phyloP scores from a whole-genome alignment of 2,797 vertebrate species.

The Sternarchorhynchus goeldii region DNA sequence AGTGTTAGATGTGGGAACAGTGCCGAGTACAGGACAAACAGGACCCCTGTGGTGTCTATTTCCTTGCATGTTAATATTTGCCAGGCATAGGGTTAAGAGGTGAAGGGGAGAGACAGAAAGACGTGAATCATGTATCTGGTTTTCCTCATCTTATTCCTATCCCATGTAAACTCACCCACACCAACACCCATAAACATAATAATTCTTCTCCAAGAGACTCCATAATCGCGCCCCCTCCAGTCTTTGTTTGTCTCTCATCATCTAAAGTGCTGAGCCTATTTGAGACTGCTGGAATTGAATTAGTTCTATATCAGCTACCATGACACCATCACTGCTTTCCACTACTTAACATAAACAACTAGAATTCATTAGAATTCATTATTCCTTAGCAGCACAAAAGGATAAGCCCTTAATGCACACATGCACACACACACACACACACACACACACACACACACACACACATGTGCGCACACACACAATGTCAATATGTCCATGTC shows the following conservation, averaged over 20 bases:
- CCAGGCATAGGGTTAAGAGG: conserved; percentile 24
- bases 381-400: too few species aligned
- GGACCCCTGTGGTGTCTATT: conserved; percentile 28
- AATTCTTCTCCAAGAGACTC: not conserved
- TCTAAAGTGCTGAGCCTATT: not conserved
- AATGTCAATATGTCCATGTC: too few species aligned
- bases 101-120: conserved; percentile 23
- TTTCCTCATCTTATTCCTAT: not conserved
- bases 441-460: too few species aligned
- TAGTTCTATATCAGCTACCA: not conserved
- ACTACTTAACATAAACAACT: too few species aligned
- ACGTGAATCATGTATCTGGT: not conserved
- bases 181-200: conserved; percentile 3
- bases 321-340: not conserved
- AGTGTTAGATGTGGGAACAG: conserved; percentile 5
- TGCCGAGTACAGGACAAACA: conserved; percentile 35
- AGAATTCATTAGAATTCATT: too few species aligned
- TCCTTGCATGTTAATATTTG: conserved; percentile 45
- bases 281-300: not conserved
- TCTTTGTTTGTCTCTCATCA: not conserved
- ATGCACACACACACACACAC: too few species aligned
- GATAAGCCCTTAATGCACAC: too few species aligned
- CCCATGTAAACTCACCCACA: not conserved
- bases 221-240: not conserved
- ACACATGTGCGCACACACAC: too few species aligned